Conservation (phyloP, 1,140 invertebrate species). For the Drosophila gunungcola region DNA sequence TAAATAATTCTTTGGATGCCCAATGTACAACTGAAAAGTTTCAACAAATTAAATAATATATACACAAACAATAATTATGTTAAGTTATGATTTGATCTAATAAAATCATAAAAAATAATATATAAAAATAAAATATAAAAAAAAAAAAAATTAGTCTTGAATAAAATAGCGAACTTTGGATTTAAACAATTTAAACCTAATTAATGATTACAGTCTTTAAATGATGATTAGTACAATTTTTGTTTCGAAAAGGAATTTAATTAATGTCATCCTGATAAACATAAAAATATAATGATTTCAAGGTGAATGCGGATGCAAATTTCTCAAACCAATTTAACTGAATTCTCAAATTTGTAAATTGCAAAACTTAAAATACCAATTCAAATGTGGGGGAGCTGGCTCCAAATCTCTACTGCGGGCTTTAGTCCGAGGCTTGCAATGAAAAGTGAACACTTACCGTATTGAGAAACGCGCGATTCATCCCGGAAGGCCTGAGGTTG, state of each 20-base stretch:
- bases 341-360: slow-evolving; percentile 25
- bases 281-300: background rate
- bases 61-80: slow-evolving; percentile 14
- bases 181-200: background rate
- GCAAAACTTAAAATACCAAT: slow-evolving; percentile 21
- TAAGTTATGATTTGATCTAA: background rate
- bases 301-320: slow-evolving; percentile 26
- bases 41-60: slow-evolving; percentile 8
- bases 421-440: background rate
- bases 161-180: background rate
- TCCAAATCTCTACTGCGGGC: slow-evolving; percentile 24
- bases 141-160: background rate
- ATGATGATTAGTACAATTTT: too few species aligned
- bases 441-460: slow-evolving; percentile 86
- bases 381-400: slow-evolving; percentile 21
- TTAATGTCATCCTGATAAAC: background rate
- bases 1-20: background rate
- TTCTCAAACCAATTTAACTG: slow-evolving; percentile 61
- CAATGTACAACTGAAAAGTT: background rate
- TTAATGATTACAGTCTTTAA: background rate
- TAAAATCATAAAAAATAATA: background rate
- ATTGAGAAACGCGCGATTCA: slow-evolving; percentile 89
- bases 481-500: slow-evolving; percentile 89
- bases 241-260: background rate
- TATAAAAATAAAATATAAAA: background rate